phyloP scores from a whole-genome alignment of 2,888 invertebrate species.

The Keiferia lycopersicella region DNA sequence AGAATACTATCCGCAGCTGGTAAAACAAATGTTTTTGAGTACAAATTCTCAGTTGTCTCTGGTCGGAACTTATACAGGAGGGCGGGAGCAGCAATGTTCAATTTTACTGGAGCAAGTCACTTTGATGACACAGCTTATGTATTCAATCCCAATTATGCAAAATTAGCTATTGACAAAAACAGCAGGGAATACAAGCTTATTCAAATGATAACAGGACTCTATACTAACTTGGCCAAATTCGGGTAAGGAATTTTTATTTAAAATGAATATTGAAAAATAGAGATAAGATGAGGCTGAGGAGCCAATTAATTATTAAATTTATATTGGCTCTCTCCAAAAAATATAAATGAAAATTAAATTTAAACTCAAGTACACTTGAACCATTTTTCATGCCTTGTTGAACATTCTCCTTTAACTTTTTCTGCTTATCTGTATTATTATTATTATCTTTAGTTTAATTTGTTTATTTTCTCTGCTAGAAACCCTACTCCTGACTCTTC shows the following conservation, averaged over 20 bases:
- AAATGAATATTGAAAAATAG: neutral
- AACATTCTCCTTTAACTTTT: too few relatives aligned
- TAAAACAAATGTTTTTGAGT: conserved; percentile 43
- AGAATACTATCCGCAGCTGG: conserved; percentile 35
- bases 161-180: conserved; percentile 46
- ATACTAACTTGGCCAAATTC: conserved; percentile 61
- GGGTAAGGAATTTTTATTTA: conserved; percentile 47
- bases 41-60: conserved; percentile 52
- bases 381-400: too few relatives aligned
- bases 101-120: conserved; percentile 51
- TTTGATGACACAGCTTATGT: conserved; percentile 62
- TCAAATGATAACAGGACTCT: conserved; percentile 50
- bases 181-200: conserved; percentile 51
- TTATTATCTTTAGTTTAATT: neutral
- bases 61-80: conserved; percentile 52
- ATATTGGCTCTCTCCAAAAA: too few relatives aligned
- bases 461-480: conserved; percentile 42
- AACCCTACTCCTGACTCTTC: conserved; percentile 57
- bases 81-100: conserved; percentile 36
- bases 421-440: too few relatives aligned
- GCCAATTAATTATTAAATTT: too few relatives aligned
- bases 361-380: too few relatives aligned
- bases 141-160: conserved; percentile 46
- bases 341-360: too few relatives aligned
- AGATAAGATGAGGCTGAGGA: too few relatives aligned